Evolutionary conservation across 2,888 invertebrate genomes (phyloP), one percentile per base, ranked within the genome.

Genomic region (Drosophila infuscata): DNA sequence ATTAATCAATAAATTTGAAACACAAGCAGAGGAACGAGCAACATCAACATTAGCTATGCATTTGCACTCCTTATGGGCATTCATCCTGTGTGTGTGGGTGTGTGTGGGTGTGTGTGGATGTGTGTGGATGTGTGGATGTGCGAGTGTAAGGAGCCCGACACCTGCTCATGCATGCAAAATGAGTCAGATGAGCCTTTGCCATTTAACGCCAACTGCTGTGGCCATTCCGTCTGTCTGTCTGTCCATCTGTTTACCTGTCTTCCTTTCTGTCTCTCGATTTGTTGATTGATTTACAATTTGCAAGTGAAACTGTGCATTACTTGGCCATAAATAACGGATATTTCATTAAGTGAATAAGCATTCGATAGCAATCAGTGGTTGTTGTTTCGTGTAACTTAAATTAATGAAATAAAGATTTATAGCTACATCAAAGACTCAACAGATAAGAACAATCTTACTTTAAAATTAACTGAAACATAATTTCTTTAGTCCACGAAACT

Each of bases 241-340:
- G 17, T 7, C 17, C 8, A 7, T 15, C 20, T 20, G 52, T 15
- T 33, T 20, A 12, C 0, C 15, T 11, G 20, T 35, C 15, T 46
- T 20, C 20, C 20, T 20, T 2, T 17, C n/a, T 20, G 53, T 25
- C 51, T 65, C 69, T 62, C 70, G 43, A 74, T 75, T 73, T 70
- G 62, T 62, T 78, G 82, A 83, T 82, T 83, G 85, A 88, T 83
- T 83, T 82, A 79, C 79, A 83, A 76, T 84, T 84, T 70, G 48
- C 48, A 38, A 49, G 66, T 35, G 58, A 41, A 38, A 41, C 17
- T 46, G 36, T 41, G 59, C 30, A 32, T 17, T 64, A 56, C 46
- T 67, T 32, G 60, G 48, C 48, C 72, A 72, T 83, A 75, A 83
- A 78, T 63, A 53, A 57, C 43, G 57, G 49, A n/a, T 52, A 74